phyloP scores from a whole-genome alignment of 2,113 vertebrate genomes.

The Eolophus roseicapilla region DNA sequence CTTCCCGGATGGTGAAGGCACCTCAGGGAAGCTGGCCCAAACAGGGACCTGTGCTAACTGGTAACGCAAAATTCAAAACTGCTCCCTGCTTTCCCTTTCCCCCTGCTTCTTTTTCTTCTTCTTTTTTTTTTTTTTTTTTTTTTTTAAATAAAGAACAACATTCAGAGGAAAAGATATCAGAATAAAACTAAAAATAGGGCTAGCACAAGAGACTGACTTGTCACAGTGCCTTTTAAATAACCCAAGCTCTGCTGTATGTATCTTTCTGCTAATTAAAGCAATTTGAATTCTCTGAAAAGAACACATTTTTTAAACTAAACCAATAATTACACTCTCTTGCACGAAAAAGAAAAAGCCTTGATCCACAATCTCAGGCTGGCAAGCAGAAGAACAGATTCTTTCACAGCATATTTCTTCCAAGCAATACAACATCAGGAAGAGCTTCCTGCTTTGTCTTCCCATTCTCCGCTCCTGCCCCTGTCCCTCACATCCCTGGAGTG shows the following conservation, averaged over 20 bases:
- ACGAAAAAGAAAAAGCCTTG: background rate
- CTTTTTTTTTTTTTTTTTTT: background rate
- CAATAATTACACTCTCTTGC: conserved; percentile 42
- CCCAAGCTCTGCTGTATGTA: conserved; percentile 20
- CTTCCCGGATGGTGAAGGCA: background rate
- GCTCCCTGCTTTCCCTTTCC: background rate
- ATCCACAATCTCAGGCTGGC: background rate
- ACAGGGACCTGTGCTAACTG: background rate
- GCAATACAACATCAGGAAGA: conserved; percentile 10
- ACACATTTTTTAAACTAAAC: conserved; percentile 13
- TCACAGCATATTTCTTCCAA: background rate
- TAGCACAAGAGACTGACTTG: background rate
- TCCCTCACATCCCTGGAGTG: conserved; percentile 11
- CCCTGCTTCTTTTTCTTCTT: background rate
- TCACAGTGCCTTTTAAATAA: conserved; percentile 35
- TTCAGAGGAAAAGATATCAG: background rate
- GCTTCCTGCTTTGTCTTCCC: background rate
- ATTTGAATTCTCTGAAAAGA: conserved; percentile 58
- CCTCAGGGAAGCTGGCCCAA: background rate
- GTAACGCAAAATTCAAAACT: background rate
- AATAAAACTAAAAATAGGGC: conserved; percentile 53
- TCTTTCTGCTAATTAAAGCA: conserved; percentile 59
- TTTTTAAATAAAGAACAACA: background rate
- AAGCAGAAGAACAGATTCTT: conserved; percentile 27
- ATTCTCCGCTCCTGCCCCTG: background rate